phyloP scores from a whole-genome alignment of 2,888 invertebrate genomes.

The Platypus cylindrus region DNA sequence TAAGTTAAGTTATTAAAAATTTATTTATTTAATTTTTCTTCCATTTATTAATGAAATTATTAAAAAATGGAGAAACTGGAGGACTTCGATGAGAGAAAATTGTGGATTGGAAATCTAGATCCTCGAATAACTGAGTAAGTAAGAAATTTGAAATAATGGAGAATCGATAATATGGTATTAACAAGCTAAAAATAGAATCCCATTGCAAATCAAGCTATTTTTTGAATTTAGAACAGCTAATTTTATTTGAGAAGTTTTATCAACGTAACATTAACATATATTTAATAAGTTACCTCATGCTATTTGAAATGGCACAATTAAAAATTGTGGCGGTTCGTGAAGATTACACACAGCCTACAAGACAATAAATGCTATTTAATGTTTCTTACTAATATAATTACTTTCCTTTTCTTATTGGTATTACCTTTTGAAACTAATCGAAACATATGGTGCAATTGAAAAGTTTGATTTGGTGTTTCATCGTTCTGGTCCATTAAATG shows the following conservation, averaged over 20 bases:
- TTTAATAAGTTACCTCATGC: neutral
- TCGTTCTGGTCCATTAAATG: conserved; percentile 76
- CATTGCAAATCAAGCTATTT: too few species aligned
- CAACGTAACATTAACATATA: too few species aligned
- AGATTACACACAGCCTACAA: neutral
- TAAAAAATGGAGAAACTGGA: too few species aligned
- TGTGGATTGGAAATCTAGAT: conserved; percentile 92
- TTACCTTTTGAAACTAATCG: conserved; percentile 91
- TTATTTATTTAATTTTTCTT: too few species aligned
- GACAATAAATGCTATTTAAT: neutral
- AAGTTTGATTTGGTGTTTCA: conserved; percentile 95
- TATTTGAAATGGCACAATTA: too few species aligned
- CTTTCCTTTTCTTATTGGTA: conserved; percentile 63
- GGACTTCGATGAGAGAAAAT: conserved; percentile 52
- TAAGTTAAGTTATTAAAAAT: too few species aligned
- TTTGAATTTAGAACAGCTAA: neutral
- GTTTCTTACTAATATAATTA: conserved; percentile 16
- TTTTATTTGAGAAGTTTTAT: too few species aligned
- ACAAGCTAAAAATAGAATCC: too few species aligned
- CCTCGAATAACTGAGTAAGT: conserved; percentile 88
- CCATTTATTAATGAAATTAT: too few species aligned
- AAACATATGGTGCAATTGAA: conserved; percentile 85
- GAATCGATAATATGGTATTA: too few species aligned
- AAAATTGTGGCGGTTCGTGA: neutral
- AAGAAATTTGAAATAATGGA: conserved; percentile 8